Evolutionary conservation across 2,888 invertebrate species (phyloP), one percentile per base, ranked within the genome.

Genomic region (Drosophila pseudotakahashii): DNA sequence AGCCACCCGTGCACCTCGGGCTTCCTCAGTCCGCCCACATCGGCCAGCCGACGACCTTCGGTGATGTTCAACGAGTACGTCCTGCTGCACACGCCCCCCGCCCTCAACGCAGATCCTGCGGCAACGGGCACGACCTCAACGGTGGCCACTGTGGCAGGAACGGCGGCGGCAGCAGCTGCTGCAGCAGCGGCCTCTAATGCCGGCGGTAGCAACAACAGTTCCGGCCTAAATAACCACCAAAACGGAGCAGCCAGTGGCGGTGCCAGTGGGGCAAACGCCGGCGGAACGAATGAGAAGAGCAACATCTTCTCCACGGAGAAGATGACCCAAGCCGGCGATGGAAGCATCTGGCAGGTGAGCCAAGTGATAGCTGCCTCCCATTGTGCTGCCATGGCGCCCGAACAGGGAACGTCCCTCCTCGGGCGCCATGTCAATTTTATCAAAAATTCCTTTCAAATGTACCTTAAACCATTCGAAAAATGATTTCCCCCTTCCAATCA

Each of bases 31-130:
- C 96, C 96, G 47, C 96, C 96, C 57, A 89, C 89, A 34, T 88
- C 95, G 57, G 93, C 94, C 62, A 94, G 95, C 76, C 94, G 97
- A 16, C 93, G 96, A 55, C 97, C 97, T 42, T 96, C 96, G 76
- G 97, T 97, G 70, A 97, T 97, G 96, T 97, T 97, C 93, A 97
- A 96, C 89, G 97, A 97, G 89, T 96, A 96, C 37, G 95, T 97
- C 13, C 93, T 97, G 42, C 93, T 96, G 36, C 96, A 97, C 89
- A 94, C 94, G 23, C 92, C 92, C 41, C 92, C 92, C 10, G 88
- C 92, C 11, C 79, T 91, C 13, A 90, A 87, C 26, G 90, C 90
- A 39, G 89, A 91, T 57, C 77, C 85, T 37, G 44, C 76, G 42
- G 41, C 50, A 51, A 48, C 59, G 42, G 68, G 50, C 10, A 52